phyloP scores from a whole-genome alignment of 1,140 invertebrate genomes.

The Philopotamus ludificatus region DNA sequence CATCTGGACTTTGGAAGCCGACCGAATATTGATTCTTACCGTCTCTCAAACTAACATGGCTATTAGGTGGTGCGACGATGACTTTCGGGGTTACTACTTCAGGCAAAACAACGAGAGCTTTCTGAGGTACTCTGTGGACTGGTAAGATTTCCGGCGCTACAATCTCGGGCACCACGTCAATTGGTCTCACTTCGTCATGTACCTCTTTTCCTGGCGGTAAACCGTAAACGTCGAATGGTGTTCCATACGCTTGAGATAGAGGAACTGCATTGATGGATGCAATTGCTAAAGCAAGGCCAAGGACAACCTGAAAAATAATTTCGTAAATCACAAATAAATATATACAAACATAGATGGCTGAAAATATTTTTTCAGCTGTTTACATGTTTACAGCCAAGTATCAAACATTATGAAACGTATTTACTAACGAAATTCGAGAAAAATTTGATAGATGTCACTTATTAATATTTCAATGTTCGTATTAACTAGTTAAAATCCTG shows the following conservation, averaged over 20 bases:
- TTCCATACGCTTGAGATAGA: neutral
- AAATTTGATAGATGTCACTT: too few relatives aligned
- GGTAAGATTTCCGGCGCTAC: neutral
- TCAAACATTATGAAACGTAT: too few relatives aligned
- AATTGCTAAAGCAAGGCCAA: neutral
- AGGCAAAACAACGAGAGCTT: too few relatives aligned
- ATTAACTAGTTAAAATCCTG: too few relatives aligned
- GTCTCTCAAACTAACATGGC: constrained; percentile 20
- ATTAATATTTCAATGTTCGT: too few relatives aligned
- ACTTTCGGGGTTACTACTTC: constrained; percentile 1
- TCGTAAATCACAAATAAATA: too few relatives aligned
- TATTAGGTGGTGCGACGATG: constrained; percentile 23
- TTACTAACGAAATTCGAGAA: too few relatives aligned
- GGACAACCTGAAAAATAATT: constrained; percentile 10
- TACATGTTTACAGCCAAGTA: too few relatives aligned
- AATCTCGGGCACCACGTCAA: neutral
- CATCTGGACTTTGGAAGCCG: constrained; percentile 41
- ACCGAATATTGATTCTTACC: constrained; percentile 33
- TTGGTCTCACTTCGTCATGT: neutral
- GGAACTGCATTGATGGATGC: neutral
- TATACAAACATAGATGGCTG: too few relatives aligned
- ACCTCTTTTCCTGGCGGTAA: neutral
- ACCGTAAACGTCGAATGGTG: constrained; percentile 8
- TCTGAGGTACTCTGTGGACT: neutral
- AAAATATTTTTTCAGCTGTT: too few relatives aligned